Conservation (phyloP, 1,140 invertebrate genomes). For the Zophobas atratus region DNA sequence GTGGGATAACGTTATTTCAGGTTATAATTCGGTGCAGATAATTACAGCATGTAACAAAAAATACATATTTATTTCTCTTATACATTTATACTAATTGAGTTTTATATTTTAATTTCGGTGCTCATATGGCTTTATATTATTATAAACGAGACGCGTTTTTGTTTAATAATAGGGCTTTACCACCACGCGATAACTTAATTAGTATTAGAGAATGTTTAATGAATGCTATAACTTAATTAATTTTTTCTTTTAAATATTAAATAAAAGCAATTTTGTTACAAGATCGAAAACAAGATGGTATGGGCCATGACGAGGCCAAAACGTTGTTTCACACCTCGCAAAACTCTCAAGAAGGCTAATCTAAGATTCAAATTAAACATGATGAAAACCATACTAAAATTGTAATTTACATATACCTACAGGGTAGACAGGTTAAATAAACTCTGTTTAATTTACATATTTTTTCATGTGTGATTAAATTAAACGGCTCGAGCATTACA, state of each 20-base stretch:
- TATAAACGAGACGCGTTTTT: slow-evolving; percentile 27
- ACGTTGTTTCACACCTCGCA: slow-evolving; percentile 15
- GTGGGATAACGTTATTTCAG: slow-evolving; percentile 32
- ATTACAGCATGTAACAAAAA: slow-evolving; percentile 38
- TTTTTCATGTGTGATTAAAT: slow-evolving; percentile 38
- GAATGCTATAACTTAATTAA: slow-evolving; percentile 35
- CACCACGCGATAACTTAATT: slow-evolving; percentile 31
- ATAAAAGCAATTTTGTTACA: slow-evolving; percentile 15
- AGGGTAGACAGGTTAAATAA: slow-evolving; percentile 21
- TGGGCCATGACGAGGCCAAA: slow-evolving; percentile 12
- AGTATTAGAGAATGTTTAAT: slow-evolving; percentile 28
- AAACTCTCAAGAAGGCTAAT: background rate
- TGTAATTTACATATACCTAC: slow-evolving; percentile 31
- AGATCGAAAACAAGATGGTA: slow-evolving; percentile 7
- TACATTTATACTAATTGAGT: slow-evolving; percentile 39
- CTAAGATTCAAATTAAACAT: slow-evolving; percentile 10
- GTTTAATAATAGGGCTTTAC: slow-evolving; percentile 29
- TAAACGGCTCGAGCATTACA: slow-evolving; percentile 28
- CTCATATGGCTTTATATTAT: slow-evolving; percentile 31
- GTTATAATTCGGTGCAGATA: slow-evolving; percentile 27
- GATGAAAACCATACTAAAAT: slow-evolving; percentile 8
- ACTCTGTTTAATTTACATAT: slow-evolving; percentile 20
- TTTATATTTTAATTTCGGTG: slow-evolving; percentile 36
- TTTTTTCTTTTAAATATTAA: slow-evolving; percentile 27
- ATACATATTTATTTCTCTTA: slow-evolving; percentile 41